Evolutionary conservation across 2,113 vertebrate species (phyloP).

Genomic region (Pygoscelis adeliae): DNA sequence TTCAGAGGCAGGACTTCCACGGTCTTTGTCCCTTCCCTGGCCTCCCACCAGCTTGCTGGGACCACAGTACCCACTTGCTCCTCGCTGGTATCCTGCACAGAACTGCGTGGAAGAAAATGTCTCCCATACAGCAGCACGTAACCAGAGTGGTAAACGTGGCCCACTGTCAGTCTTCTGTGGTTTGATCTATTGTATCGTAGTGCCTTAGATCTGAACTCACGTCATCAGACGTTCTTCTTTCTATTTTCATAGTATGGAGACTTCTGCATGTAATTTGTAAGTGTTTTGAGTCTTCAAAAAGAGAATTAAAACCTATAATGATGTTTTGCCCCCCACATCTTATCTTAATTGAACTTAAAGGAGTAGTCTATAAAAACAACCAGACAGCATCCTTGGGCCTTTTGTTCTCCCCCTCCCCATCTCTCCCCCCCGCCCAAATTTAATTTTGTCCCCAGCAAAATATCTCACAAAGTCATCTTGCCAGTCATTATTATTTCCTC

Average conservation of each 20-base stretch:
- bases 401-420: neutral
- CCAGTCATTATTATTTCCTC: neutral
- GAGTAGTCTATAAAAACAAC: neutral
- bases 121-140: neutral
- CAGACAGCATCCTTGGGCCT: neutral
- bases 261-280: neutral
- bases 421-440: neutral
- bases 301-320: neutral
- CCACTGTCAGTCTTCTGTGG: neutral
- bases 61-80: rapidly evolving
- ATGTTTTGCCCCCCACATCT: neutral
- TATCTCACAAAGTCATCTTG: neutral
- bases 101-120: neutral
- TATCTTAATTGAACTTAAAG: neutral
- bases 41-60: neutral
- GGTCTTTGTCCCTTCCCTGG: neutral
- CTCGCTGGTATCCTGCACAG: neutral
- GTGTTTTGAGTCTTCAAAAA: neutral
- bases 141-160: neutral
- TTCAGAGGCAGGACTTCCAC: neutral
- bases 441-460: neutral
- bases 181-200: neutral
- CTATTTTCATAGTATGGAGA: neutral
- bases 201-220: neutral
- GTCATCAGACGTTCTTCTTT: neutral